Percentiles rank a stretch among this genome's conserved stretches.
Evolutionary conservation across 37 sponge, comb jelly and placozoan species (phyloP).

Genomic region (Spongia lamella): DNA sequence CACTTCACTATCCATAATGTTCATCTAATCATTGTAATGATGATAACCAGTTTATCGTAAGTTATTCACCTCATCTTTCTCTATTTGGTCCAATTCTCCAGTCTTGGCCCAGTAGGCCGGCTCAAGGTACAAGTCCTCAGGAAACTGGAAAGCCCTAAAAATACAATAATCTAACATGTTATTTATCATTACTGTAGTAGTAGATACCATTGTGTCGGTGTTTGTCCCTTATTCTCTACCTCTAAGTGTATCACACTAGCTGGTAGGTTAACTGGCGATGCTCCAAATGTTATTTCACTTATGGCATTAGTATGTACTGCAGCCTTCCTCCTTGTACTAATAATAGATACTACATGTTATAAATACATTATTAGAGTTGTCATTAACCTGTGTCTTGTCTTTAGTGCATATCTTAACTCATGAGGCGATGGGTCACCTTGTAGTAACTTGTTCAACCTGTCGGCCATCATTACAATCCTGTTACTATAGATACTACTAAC

Average conservation of each 20-base stretch:
- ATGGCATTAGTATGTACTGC: constrained; percentile 67
- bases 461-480: not conserved
- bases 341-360: no score
- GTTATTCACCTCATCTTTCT: constrained; percentile 60
- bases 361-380: not conserved
- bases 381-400: constrained; percentile 73
- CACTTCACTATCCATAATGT: constrained; percentile 63
- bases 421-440: constrained; percentile 60
- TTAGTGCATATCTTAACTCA: constrained; percentile 85
- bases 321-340: constrained; percentile 58
- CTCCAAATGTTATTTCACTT: constrained; percentile 81
- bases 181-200: not conserved
- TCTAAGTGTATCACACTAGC: constrained; percentile 47
- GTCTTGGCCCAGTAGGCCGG: constrained; percentile 96
- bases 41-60: not conserved
- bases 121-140: constrained; percentile 89
- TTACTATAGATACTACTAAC: constrained; percentile 22
- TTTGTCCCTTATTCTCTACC: constrained; percentile 60
- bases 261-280: constrained; percentile 51
- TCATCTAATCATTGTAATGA: constrained; percentile 19
- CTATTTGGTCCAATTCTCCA: constrained; percentile 69
- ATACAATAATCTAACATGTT: not conserved
- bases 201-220: constrained; percentile 71
- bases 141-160: constrained; percentile 86
- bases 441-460: constrained; percentile 68